Percentiles rank a stretch among this genome's conserved stretches.
Conservation (phyloP, 2,113 vertebrate genomes). For the Callospermophilus lateralis region DNA sequence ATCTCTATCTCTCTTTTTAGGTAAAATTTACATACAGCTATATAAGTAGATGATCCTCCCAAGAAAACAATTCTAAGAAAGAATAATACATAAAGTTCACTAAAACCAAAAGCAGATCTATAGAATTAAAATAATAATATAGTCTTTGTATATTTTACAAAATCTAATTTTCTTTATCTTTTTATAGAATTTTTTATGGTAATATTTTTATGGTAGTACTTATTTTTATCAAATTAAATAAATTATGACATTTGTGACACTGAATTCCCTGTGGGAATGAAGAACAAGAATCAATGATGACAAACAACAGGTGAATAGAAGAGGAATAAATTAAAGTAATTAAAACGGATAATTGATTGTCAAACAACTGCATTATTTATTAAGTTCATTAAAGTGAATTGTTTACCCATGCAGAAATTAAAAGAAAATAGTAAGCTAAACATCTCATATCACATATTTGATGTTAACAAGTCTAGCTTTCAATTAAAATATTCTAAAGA, state of each 20-base stretch:
- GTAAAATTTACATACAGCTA: not conserved
- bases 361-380: slow-evolving; percentile 34
- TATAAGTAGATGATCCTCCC: not conserved
- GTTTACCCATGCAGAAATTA: slow-evolving; percentile 15
- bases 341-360: slow-evolving; percentile 41
- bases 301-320: not conserved
- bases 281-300: not conserved
- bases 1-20: not conserved
- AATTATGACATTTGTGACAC: not conserved
- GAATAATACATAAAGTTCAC: not conserved
- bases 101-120: not conserved
- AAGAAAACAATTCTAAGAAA: not conserved
- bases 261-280: not conserved
- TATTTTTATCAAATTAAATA: not conserved
- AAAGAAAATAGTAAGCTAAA: slow-evolving; percentile 24
- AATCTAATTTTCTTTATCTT: not conserved
- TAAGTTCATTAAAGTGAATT: slow-evolving; percentile 49
- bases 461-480: not conserved
- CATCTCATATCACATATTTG: not conserved
- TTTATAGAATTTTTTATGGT: not conserved
- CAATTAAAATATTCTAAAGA: slow-evolving; percentile 45
- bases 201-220: no score
- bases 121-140: not conserved
- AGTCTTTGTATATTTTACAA: not conserved
- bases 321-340: not conserved